Conservation (phyloP, 2,888 invertebrate species). For the Lochmaea capreae region DNA sequence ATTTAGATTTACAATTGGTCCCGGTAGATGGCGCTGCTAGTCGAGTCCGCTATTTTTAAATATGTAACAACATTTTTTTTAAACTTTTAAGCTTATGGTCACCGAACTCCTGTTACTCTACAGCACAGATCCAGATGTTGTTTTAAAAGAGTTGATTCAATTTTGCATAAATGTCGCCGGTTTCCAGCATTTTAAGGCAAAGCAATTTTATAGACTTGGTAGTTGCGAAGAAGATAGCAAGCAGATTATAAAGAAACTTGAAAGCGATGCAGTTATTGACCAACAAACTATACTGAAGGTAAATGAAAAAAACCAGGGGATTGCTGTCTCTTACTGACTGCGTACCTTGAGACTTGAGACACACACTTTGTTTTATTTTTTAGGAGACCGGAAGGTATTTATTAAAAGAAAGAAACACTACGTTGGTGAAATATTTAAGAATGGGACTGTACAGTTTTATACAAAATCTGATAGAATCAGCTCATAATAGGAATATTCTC, state of each 20-base stretch:
- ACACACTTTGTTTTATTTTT: constrained; percentile 12
- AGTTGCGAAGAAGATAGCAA: constrained; percentile 4
- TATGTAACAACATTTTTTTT: neutral
- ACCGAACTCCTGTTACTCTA: constrained; percentile 30
- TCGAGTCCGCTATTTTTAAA: too few species aligned
- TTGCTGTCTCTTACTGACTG: too few species aligned
- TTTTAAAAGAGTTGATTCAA: constrained; percentile 19
- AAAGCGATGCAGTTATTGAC: constrained; percentile 21
- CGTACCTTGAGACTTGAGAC: too few species aligned
- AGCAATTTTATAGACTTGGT: constrained; percentile 13
- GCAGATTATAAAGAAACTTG: constrained; percentile 28
- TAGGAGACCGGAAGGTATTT: constrained; percentile 33
- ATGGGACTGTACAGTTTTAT: constrained; percentile 38
- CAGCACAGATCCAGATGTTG: constrained; percentile 21
- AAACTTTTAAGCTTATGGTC: constrained; percentile 24
- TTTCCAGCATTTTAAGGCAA: constrained; percentile 34
- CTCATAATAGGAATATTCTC: constrained; percentile 28
- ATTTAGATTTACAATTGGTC: too few species aligned
- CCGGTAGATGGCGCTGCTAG: too few species aligned
- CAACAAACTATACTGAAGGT: constrained; percentile 24
- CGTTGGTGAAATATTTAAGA: constrained; percentile 26
- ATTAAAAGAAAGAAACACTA: constrained; percentile 30
- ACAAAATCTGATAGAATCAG: constrained; percentile 28
- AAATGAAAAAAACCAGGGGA: neutral
- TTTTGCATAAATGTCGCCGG: constrained; percentile 36